These are phyloP conservation scores for Patiria pectinifera DNA, from an alignment of 53 echinoderm and acorn worm genomes.

Conservation along the genomic window DNA sequence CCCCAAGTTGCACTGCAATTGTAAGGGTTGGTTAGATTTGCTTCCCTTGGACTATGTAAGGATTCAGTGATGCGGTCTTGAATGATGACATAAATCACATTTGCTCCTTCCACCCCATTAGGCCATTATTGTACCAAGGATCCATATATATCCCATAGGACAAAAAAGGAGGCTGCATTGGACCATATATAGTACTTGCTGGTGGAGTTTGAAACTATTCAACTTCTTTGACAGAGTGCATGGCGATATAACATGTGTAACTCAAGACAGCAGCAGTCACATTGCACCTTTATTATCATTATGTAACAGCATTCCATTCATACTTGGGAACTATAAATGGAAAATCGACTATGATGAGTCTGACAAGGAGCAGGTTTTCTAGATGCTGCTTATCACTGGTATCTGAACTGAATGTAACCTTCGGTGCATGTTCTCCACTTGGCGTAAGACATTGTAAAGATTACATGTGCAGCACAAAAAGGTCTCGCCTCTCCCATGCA, in stretches of 20 bases:
- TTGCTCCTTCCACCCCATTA: not conserved
- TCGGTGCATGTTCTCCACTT: not conserved
- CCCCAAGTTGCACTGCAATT: not conserved
- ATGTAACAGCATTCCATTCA: slow-evolving; percentile 48
- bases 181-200: not conserved
- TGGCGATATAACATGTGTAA: not conserved
- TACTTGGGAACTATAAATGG: slow-evolving; percentile 19
- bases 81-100: slow-evolving; percentile 11
- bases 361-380: slow-evolving; percentile 9
- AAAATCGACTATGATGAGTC: not conserved
- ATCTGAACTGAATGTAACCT: slow-evolving; percentile 34
- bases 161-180: not conserved
- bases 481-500: not conserved
- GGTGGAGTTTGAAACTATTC: not conserved
- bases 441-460: not conserved
- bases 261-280: not conserved
- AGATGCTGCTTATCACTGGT: not conserved
- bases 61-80: not conserved
- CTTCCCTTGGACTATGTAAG: not conserved
- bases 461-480: not conserved
- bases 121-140: not conserved
- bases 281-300: not conserved
- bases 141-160: not conserved
- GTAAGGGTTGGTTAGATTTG: not conserved
- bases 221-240: not conserved